A percentile compares a stretch with the other conserved stretches of the same genome.
These are phyloP conservation scores for Callionymus lyra DNA, from an alignment of 2,113 vertebrate genomes.

Conservation along the genomic window DNA sequence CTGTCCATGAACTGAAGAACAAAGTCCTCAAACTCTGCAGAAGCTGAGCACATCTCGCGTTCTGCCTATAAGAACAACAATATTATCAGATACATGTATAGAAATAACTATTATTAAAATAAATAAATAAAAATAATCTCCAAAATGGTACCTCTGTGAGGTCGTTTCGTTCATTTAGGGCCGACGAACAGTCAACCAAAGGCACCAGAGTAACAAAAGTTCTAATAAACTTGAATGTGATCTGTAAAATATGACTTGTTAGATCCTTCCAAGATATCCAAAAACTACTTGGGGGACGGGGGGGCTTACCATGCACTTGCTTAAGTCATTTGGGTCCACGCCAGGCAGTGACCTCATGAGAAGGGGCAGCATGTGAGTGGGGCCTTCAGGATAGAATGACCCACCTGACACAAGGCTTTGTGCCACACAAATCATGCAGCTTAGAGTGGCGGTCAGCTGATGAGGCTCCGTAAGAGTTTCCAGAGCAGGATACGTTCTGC, in stretches of 20 bases:
- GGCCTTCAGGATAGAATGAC: conserved; percentile 87
- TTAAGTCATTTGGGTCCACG: conserved; percentile 98
- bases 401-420: conserved; percentile 88
- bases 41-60: conserved; percentile 91
- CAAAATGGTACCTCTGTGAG: conserved; percentile 76
- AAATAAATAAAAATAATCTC: no score
- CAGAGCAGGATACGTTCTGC: conserved; percentile 91
- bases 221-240: conserved; percentile 99
- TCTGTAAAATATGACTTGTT: conserved; percentile 61
- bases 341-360: conserved; percentile 95
- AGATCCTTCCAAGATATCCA: neutral
- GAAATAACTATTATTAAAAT: no score
- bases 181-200: conserved; percentile 97
- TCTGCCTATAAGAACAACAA: conserved; percentile 66
- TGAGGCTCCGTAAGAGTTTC: conserved; percentile 97
- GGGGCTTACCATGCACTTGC: conserved; percentile 92
- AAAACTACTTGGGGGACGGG: neutral
- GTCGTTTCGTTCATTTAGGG: conserved; percentile 85
- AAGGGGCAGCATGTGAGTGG: conserved; percentile 93
- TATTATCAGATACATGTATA: neutral
- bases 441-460: conserved; percentile 94
- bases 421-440: conserved; percentile 95
- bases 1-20: conserved; percentile 98
- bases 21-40: conserved; percentile 97
- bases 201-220: conserved; percentile 98